A percentile compares a stretch with the other conserved stretches of the same genome.
Conservation (phyloP, 2,113 vertebrate species). For the Choloepus hoffmanni region DNA sequence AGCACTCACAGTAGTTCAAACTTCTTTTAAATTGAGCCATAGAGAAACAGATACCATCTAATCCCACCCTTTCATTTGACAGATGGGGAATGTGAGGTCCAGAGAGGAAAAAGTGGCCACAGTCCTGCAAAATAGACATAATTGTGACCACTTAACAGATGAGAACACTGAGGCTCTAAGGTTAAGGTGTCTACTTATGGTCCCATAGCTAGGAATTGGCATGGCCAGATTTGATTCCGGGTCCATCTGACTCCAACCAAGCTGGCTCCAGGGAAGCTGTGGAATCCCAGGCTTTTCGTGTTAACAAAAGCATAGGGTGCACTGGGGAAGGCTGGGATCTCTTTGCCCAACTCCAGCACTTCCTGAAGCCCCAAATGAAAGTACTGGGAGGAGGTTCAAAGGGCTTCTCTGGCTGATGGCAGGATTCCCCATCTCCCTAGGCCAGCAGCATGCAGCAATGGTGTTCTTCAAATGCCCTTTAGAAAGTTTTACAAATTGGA, state of each 20-base stretch:
- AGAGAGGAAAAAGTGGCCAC: neutral
- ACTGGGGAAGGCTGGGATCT: neutral
- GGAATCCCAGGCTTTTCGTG: neutral
- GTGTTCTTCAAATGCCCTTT: neutral
- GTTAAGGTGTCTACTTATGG: neutral
- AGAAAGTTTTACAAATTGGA: neutral
- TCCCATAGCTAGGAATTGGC: neutral
- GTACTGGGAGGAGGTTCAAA: neutral
- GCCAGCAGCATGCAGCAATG: too few species aligned
- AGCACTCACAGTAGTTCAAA: neutral
- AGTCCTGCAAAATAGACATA: neutral
- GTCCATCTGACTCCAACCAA: neutral
- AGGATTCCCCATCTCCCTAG: neutral
- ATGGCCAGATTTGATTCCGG: neutral
- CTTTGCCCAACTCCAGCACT: neutral
- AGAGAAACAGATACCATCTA: neutral
- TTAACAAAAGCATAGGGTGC: neutral
- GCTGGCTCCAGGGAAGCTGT: neutral
- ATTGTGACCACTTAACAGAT: neutral
- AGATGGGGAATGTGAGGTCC: neutral
- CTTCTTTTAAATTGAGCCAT: neutral
- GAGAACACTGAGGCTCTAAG: neutral
- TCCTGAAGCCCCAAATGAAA: neutral
- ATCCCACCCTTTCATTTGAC: neutral
- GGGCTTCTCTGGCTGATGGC: neutral